These are phyloP conservation scores for Grammomys surdaster DNA, from an alignment of 2,113 vertebrate genomes.

Conservation along the genomic window DNA sequence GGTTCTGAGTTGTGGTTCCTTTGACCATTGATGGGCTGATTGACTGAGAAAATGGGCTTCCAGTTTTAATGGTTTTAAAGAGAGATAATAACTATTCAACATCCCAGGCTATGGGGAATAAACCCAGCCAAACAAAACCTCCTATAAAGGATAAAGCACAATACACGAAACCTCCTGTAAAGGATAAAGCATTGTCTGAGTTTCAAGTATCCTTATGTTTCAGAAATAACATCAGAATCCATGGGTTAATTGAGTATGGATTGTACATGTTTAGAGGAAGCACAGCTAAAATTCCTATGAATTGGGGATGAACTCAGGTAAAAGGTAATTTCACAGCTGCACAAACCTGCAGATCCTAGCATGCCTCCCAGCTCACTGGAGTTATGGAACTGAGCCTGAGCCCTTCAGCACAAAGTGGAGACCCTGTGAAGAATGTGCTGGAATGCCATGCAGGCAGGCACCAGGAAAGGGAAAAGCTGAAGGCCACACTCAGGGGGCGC, in stretches of 20 bases:
- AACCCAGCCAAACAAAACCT: background rate
- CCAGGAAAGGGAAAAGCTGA: background rate
- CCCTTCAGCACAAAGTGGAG: background rate
- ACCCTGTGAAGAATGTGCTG: background rate
- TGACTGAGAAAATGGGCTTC: background rate
- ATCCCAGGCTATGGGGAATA: background rate
- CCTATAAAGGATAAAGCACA: background rate
- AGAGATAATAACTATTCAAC: background rate
- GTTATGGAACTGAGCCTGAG: background rate
- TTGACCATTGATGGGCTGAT: background rate
- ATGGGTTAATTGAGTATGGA: background rate
- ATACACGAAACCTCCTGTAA: background rate
- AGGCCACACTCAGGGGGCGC: background rate
- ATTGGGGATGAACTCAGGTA: background rate
- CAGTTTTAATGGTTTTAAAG: conserved; percentile 35
- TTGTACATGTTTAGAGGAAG: conserved; percentile 23
- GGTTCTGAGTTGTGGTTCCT: background rate
- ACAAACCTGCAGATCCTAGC: background rate
- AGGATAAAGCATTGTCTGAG: background rate
- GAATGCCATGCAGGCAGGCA: background rate
- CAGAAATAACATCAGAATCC: conserved; percentile 8
- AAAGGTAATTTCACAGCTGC: conserved; percentile 9
- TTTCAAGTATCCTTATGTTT: conserved; percentile 23
- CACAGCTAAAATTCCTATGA: background rate
- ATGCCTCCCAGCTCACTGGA: background rate